phyloP scores from a whole-genome alignment of 2,888 invertebrate species.

The Chrysina gloriosa region DNA sequence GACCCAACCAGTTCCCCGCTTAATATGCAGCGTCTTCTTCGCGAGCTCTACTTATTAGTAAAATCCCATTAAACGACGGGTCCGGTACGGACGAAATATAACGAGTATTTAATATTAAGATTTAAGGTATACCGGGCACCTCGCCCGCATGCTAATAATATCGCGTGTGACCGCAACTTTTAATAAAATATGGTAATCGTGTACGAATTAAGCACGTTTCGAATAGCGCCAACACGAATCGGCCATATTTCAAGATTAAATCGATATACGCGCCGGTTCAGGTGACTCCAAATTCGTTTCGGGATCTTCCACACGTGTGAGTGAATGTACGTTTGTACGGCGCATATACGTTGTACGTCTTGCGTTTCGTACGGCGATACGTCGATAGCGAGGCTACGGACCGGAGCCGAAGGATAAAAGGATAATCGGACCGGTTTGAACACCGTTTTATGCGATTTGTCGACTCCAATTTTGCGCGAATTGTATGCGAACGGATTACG shows the following conservation, averaged over 20 bases:
- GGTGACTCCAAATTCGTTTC: slow-evolving; percentile 13
- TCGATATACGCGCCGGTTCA: slow-evolving; percentile 6
- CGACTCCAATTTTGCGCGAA: not conserved
- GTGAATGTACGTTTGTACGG: not conserved
- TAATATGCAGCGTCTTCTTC: not conserved
- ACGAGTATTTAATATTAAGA: slow-evolving; percentile 19
- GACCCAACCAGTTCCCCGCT: not conserved
- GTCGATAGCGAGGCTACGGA: not conserved
- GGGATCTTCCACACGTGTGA: not conserved
- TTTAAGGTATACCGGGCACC: not conserved
- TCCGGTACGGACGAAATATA: slow-evolving; percentile 17
- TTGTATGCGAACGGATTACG: not conserved
- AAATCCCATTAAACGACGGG: slow-evolving; percentile 5
- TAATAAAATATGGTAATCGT: slow-evolving; percentile 31
- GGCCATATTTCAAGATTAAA: slow-evolving; percentile 32
- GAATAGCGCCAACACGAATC: slow-evolving; percentile 24
- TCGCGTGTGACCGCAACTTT: slow-evolving; percentile 8
- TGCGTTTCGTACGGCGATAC: not conserved
- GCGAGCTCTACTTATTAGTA: slow-evolving; percentile 1
- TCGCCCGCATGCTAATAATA: slow-evolving; percentile 8
- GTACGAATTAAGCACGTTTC: slow-evolving; percentile 16
- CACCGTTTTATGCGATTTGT: not conserved
- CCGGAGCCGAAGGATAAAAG: not conserved
- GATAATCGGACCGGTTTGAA: not conserved
- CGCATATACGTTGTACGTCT: not conserved